Conservation (phyloP, 2,888 invertebrate genomes). For the Trileptium ribeirensis region DNA sequence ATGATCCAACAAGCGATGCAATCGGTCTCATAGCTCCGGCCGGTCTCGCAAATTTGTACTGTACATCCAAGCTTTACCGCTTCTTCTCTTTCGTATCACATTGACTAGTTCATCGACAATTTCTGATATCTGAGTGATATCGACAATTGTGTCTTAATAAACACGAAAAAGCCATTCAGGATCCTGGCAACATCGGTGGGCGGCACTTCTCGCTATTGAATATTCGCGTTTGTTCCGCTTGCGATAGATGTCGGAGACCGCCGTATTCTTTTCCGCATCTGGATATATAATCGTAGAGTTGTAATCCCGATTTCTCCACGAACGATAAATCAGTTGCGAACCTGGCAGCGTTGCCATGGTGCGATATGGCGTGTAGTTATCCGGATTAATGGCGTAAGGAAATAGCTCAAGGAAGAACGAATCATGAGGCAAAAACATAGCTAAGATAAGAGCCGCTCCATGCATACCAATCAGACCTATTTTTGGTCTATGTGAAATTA, state of each 20-base stretch:
- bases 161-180: not conserved
- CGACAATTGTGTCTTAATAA: not conserved
- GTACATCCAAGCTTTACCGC: too few relatives aligned
- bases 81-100: too few relatives aligned
- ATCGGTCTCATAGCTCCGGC: too few relatives aligned
- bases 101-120: too few relatives aligned
- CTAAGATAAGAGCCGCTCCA: not conserved
- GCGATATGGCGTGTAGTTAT: not conserved
- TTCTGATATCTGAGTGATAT: too few relatives aligned
- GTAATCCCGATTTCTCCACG: not conserved
- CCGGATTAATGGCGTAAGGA: not conserved
- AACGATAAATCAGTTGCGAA: not conserved
- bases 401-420: not conserved
- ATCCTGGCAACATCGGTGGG: too few relatives aligned
- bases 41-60: too few relatives aligned
- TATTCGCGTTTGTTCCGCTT: too few relatives aligned
- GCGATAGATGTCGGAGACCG: too few relatives aligned
- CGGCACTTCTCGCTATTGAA: too few relatives aligned
- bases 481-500: not conserved
- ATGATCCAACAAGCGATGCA: too few relatives aligned
- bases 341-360: not conserved
- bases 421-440: not conserved
- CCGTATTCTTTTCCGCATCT: not conserved
- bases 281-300: not conserved
- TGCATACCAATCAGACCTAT: not conserved